Conservation (phyloP, 2,113 vertebrate genomes). For the Actenoides hombroni region DNA sequence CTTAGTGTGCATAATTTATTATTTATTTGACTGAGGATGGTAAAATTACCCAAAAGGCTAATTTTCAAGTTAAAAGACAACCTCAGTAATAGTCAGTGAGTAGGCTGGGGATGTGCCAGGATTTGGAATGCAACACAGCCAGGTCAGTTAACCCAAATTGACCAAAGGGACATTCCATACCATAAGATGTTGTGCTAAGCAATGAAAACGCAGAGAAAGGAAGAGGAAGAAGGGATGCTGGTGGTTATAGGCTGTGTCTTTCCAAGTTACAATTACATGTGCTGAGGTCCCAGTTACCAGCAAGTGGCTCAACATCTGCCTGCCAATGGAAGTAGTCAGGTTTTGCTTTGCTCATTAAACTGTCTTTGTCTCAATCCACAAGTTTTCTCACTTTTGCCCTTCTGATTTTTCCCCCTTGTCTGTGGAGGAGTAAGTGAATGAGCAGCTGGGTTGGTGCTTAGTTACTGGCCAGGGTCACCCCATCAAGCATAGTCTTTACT, state of each 20-base stretch:
- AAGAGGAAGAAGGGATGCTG: neutral
- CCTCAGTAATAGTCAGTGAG: neutral
- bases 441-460: neutral
- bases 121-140: neutral
- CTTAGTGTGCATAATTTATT: neutral
- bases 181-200: neutral
- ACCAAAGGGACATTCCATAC: neutral
- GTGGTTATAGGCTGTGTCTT: neutral
- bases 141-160: neutral
- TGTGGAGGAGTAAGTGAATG: neutral
- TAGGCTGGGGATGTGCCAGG: neutral
- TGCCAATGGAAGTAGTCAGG: neutral
- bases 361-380: neutral
- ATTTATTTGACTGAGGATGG: neutral
- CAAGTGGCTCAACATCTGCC: neutral
- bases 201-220: neutral
- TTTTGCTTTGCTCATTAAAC: neutral
- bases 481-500: accelerated
- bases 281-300: neutral
- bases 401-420: neutral
- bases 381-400: neutral
- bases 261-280: neutral
- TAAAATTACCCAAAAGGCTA: neutral
- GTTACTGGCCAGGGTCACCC: neutral
- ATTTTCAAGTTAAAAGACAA: neutral